Base-by-base conservation (phyloP, 1,140 invertebrate species). In the Harpegnathos saltator region DNA sequence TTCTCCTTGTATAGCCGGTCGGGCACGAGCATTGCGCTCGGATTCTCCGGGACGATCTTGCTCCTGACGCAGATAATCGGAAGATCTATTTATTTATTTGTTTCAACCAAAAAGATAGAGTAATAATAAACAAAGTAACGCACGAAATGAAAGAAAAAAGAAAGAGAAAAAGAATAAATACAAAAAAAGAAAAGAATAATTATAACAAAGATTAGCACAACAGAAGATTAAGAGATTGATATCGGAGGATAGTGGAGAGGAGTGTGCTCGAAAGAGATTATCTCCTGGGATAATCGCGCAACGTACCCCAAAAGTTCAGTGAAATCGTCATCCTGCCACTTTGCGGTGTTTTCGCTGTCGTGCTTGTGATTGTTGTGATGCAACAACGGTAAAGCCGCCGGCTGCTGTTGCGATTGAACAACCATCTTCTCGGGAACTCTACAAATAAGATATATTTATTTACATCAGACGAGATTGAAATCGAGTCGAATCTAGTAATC, bases 291-390 rank as follows among this genome's bases (percentile, higher is more conserved):
- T 83, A 88, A 78, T 78, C 52, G 29, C 62, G 48, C 66, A 83
- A 91, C 93, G 93, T 90, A 96, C 96, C 96, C 95, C 83, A 96
- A 91, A 83, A 96, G 95, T 77, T 95, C 93, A 26, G 95, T 94
- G 83, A 96, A 94, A 85, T 96, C 95, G 62, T 96, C 95, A 9
- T 95, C 95, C n/a, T 95, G 94, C 85, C 92, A 93, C 61, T 91
- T 93, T 19, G 88, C 89, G 4, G 69, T 66, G 77, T 88, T 92
- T 1, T 33, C 38, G n/a, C 82, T 91, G 4, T 93, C 90, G 38
- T 89, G 88, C 56, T 90, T 44, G 22, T 89, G 91, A 87, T 87
- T 90, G 58, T 88, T 93, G 24, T 93, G 88, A 80, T 92, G 92
- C 22, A 93, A 66, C 9, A 94, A 66, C 0, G 94, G 93, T n/a